Evolutionary conservation across 1,140 invertebrate species (phyloP).

Genomic region (Drosophila kurseongensis): DNA sequence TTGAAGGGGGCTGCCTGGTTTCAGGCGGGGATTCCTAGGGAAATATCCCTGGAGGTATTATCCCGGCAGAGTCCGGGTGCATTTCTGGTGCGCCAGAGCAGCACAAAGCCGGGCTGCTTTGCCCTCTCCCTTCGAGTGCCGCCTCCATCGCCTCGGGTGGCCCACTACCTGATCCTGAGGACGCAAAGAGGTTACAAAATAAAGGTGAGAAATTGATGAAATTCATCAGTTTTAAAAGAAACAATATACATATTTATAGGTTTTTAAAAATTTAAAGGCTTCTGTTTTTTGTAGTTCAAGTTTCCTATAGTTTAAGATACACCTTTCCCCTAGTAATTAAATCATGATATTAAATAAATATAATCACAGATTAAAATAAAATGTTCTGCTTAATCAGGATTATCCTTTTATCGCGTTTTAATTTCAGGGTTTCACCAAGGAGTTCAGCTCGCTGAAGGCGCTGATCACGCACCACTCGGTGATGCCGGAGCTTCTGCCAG

Average conservation of each 20-base stretch:
- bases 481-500: constrained; percentile 97
- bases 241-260: no score
- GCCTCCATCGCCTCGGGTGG: constrained; percentile 95
- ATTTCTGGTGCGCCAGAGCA: constrained; percentile 97
- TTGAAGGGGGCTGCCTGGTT: constrained; percentile 96
- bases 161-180: constrained; percentile 97
- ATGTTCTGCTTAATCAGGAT: not conserved
- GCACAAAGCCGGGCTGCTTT: constrained; percentile 96
- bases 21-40: constrained; percentile 97
- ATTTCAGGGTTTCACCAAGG: constrained; percentile 97
- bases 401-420: no score
- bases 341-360: no score
- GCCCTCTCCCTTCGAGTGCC: constrained; percentile 97
- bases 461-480: constrained; percentile 98
- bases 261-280: not conserved
- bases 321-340: no score
- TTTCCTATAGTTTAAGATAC: no score
- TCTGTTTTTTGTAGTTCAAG: not conserved
- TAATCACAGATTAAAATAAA: no score
- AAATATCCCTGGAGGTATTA: constrained; percentile 96
- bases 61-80: constrained; percentile 96
- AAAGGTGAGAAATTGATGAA: constrained; percentile 88
- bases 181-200: constrained; percentile 97
- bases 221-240: no score
- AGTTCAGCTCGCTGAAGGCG: constrained; percentile 95